Base-by-base conservation (phyloP, 2,797 vertebrate genomes). In the Rhinophrynus dorsalis region DNA sequence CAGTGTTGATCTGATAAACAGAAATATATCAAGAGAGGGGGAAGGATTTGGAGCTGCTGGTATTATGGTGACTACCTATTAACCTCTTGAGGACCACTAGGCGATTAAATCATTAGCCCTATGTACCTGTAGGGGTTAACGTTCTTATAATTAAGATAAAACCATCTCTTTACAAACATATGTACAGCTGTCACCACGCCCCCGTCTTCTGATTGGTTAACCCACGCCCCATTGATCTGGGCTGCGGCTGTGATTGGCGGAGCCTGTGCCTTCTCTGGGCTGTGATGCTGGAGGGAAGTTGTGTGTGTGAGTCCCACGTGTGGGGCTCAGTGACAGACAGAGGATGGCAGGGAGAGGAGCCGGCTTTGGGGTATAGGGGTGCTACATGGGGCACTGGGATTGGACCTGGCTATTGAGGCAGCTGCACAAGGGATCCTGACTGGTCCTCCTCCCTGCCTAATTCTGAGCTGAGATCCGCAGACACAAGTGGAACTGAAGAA, bases 201-300 rank as follows among this genome's bases (percentile, higher is more conserved):
- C 20, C 21, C n/a, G 9, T 17, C 13, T 10, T 2, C 27, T 57
- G 54, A 65, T 65, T 72, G 69, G 69, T 12, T 9, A 27, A 3
- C 6, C 6, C 45, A 1, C 26, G 8, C 50, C 50, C 33, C 61
- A 32, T 24, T 51, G 30, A 38, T 65, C 11, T 45, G 1, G 40
- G n/a, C 3, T 9, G 13, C 7, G 15, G 24, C 26, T 26, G 3
- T 15, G 2, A 73, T 73, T 73, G 69, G 69, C 7, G 3, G 30
- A 20, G 30, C 3, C 11, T 37, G 8, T 37, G 15, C 30, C 63
- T 30, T 24, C 21, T 12, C 30, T 1, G 17, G 21, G 23, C 4
- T 52, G 24, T 71, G 51, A 57, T 51, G 61, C 45, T 48, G 55
- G 13, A 26, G 52, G 58, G 60, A 72, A 58, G 68, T 72, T 72